Evolutionary conservation across 2,113 vertebrate species (phyloP).

Genomic region (Lethenteron camtschaticum): DNA sequence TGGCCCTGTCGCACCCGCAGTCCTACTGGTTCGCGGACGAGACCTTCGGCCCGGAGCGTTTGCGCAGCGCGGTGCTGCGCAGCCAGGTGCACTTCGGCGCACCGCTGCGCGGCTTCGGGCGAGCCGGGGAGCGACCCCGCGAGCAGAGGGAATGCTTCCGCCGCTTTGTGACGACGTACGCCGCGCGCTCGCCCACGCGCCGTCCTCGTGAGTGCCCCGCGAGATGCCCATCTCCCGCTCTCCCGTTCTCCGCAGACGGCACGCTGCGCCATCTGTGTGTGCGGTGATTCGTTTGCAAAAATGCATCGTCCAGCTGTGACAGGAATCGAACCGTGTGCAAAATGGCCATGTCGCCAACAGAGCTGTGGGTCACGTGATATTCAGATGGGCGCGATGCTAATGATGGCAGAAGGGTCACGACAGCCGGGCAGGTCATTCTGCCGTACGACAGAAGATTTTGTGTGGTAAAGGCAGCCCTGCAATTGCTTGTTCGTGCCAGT

Average conservation of each 20-base stretch:
- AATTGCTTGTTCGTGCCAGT: too few species aligned
- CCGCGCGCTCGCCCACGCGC: conserved; percentile 37
- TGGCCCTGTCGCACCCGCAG: conserved; percentile 89
- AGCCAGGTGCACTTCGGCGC: conserved; percentile 85
- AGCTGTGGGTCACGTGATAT: too few species aligned
- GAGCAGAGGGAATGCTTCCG: conserved; percentile 69
- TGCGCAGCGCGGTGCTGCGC: conserved; percentile 60
- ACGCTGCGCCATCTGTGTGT: too few species aligned
- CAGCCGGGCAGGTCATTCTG: too few species aligned
- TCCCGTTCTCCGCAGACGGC: background rate
- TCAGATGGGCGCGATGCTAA: too few species aligned
- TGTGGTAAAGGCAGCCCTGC: too few species aligned
- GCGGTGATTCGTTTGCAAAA: too few species aligned
- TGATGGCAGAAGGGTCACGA: too few species aligned
- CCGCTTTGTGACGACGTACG: conserved; percentile 68
- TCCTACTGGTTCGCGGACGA: conserved; percentile 98
- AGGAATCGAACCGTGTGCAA: too few species aligned
- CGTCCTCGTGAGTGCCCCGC: background rate
- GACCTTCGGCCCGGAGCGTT: conserved; percentile 48
- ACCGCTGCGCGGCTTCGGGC: conserved; percentile 62
- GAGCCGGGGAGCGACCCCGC: conserved; percentile 57
- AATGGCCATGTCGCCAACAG: too few species aligned
- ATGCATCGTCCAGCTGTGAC: too few species aligned
- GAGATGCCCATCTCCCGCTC: background rate
- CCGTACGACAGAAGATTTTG: too few species aligned